Evolutionary conservation across 2,113 vertebrate genomes (phyloP).

Genomic region (Festucalex cinctus): DNA sequence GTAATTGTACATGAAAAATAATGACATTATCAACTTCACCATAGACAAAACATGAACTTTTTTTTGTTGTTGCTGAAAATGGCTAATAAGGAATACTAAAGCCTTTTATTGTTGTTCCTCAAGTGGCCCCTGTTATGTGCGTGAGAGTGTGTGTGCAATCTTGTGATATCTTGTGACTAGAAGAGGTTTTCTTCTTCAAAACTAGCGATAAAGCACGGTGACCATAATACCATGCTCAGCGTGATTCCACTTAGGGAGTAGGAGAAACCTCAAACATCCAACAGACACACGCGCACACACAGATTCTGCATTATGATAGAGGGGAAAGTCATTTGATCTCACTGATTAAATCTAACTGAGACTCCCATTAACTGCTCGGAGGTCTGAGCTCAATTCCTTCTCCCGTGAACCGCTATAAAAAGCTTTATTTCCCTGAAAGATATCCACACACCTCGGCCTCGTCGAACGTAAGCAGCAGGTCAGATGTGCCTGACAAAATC

Average conservation of each 20-base stretch:
- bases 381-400: constrained; percentile 39
- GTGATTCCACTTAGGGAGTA: constrained; percentile 60
- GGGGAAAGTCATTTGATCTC: constrained; percentile 58
- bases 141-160: constrained; percentile 29
- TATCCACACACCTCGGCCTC: constrained; percentile 84
- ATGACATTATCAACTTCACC: too few species aligned
- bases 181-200: constrained; percentile 36
- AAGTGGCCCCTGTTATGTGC: constrained; percentile 3
- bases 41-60: too few species aligned
- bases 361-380: constrained; percentile 42
- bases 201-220: constrained; percentile 44
- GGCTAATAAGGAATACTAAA: not conserved
- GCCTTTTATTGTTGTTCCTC: not conserved
- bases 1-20: too few species aligned
- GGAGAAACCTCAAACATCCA: constrained; percentile 17
- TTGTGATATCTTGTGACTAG: constrained; percentile 73
- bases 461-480: constrained; percentile 95
- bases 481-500: constrained; percentile 95
- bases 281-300: constrained; percentile 10
- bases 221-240: constrained; percentile 39
- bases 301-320: constrained; percentile 46
- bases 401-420: constrained; percentile 56
- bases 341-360: constrained; percentile 58
- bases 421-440: constrained; percentile 58
- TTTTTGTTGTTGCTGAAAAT: too few species aligned